Conservation (phyloP, 2,888 invertebrate genomes). For the Lomographa bimaculata region DNA sequence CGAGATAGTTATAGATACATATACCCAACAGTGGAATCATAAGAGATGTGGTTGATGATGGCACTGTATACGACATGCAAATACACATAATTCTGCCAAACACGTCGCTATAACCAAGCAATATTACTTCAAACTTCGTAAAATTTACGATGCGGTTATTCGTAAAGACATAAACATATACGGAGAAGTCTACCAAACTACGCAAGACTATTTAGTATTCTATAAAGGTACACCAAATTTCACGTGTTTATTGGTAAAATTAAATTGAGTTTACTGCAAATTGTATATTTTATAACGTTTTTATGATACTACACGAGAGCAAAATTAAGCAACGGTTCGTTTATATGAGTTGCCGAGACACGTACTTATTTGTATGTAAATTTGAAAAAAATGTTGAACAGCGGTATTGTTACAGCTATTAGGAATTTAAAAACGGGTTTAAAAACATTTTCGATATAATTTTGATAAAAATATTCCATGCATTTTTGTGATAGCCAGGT, state of each 20-base stretch:
- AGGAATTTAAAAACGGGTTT: too few species aligned
- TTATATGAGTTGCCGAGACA: too few species aligned
- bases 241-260: slow-evolving; percentile 26
- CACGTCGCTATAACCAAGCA: slow-evolving; percentile 63
- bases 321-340: slow-evolving; percentile 15
- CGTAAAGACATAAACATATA: slow-evolving; percentile 56
- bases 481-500: too few species aligned
- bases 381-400: too few species aligned
- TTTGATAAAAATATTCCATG: too few species aligned
- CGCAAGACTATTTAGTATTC: slow-evolving; percentile 40
- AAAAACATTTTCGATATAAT: too few species aligned
- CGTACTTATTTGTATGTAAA: too few species aligned
- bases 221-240: slow-evolving; percentile 42
- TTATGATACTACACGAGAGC: slow-evolving; percentile 24
- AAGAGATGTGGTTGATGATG: too few species aligned
- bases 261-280: slow-evolving; percentile 28
- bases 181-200: neutral
- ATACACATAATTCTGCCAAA: slow-evolving; percentile 53
- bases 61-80: too few species aligned
- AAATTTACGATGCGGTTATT: slow-evolving; percentile 75
- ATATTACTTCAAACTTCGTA: slow-evolving; percentile 67
- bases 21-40: too few species aligned
- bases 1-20: too few species aligned
- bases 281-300: slow-evolving; percentile 27
- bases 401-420: too few species aligned